These are phyloP conservation scores for Onychomys torridus DNA, from an alignment of 2,797 vertebrate species.

Conservation along the genomic window DNA sequence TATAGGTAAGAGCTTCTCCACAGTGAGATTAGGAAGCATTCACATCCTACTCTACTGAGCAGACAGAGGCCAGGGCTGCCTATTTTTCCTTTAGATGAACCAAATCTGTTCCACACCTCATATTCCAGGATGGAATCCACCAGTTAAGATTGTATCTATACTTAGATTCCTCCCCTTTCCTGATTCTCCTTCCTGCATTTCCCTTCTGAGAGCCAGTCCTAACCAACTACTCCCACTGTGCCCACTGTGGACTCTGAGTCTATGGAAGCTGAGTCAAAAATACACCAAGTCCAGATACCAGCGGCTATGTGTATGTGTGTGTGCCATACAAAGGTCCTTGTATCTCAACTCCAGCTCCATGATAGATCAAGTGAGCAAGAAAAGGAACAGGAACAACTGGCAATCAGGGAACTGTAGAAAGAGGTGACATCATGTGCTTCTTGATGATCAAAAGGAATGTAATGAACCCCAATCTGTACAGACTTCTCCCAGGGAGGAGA, in stretches of 20 bases:
- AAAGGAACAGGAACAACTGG: neutral
- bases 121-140: neutral
- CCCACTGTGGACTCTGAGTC: neutral
- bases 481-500: neutral
- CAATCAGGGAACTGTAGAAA: neutral
- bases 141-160: neutral
- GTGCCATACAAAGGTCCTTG: neutral
- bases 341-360: neutral
- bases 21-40: neutral
- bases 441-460: neutral
- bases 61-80: neutral
- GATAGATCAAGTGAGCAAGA: neutral
- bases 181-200: neutral
- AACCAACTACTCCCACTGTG: neutral
- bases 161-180: neutral
- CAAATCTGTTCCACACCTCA: neutral
- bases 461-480: neutral
- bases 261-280: neutral
- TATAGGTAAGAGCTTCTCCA: neutral
- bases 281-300: neutral
- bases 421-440: neutral
- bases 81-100: neutral
- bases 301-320: fast-evolving
- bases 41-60: neutral
- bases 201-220: neutral